Base-by-base conservation (phyloP, 2,888 invertebrate species). In the Phortica magna region DNA sequence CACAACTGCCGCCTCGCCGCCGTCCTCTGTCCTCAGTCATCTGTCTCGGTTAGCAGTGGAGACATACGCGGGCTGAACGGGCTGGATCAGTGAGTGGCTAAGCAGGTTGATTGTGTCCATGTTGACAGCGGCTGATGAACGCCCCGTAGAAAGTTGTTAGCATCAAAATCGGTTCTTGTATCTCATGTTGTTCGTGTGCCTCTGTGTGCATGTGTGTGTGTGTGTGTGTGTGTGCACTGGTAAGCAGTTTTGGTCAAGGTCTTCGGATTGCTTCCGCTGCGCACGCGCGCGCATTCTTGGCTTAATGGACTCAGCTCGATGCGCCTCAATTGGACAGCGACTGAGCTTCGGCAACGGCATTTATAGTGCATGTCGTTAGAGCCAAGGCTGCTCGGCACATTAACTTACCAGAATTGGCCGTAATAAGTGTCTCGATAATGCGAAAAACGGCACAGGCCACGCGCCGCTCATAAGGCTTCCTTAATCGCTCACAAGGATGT, bases 191-290 rank as follows among this genome's bases (percentile, higher is more conserved):
- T 31, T 2, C 31, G 2, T 31, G 31, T 31, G 1, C 5, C 31
- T 31, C 31, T 1, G 31, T 31, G 31, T 31, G n/a, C n/a, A n/a
- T n/a, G n/a, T n/a, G n/a, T n/a, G n/a, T n/a, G n/a, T n/a, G n/a
- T n/a, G n/a, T n/a, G n/a, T n/a, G n/a, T n/a, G n/a, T n/a, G n/a
- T n/a, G n/a, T n/a, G n/a, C n/a, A n/a, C n/a, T n/a, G 1, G 31
- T 31, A 31, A 31, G 31, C 31, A 31, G 5, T 31, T 31, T 31
- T 1, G 9, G 12, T 31, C 68, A 68, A 61, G n/a, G 64, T 71
- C 55, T 57, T 61, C 67, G 14, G 53, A 7, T 42, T 42, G 42
- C 68, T 68, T 43, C 7, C 43, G 41, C 41, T 65, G 61, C 61
- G 17, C 31, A 61, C 22, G 61, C 61, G 61, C 61, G 19, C 48